phyloP scores from a whole-genome alignment of 2,888 invertebrate genomes.

The Acronicta aceris region DNA sequence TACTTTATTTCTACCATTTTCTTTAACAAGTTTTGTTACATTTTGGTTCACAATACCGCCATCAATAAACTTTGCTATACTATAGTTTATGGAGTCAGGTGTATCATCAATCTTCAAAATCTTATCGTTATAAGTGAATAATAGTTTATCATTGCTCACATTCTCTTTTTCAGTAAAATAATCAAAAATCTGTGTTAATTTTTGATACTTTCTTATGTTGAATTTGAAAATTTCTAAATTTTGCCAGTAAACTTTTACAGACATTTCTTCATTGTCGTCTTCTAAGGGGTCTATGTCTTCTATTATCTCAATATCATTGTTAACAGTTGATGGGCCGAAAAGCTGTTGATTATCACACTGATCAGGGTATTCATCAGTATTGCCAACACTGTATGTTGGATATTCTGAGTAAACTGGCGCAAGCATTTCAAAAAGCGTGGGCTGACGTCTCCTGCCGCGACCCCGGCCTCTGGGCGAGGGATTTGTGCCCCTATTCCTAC shows the following conservation, averaged over 20 bases:
- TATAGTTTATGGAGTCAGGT: conserved; percentile 79
- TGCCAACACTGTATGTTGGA: conserved; percentile 74
- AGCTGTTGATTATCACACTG: conserved; percentile 66
- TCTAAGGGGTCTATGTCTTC: conserved; percentile 61
- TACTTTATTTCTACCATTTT: conserved; percentile 14
- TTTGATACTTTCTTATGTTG: conserved; percentile 77
- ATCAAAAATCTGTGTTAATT: conserved; percentile 77
- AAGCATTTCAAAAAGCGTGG: conserved; percentile 17
- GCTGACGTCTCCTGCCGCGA: conserved; percentile 22
- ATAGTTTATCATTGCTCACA: conserved; percentile 70
- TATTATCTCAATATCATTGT: conserved; percentile 52
- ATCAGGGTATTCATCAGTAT: conserved; percentile 78
- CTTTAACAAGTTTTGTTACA: conserved; percentile 59
- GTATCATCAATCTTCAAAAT: conserved; percentile 79
- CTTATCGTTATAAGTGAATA: conserved; percentile 78
- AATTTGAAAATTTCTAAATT: conserved; percentile 78
- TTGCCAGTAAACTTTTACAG: conserved; percentile 85
- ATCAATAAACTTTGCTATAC: conserved; percentile 82
- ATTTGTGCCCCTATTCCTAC: conserved; percentile 2
- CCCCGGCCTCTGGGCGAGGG: conserved; percentile 24
- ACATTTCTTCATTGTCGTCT: conserved; percentile 79
- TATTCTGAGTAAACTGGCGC: neutral
- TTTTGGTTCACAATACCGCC: conserved; percentile 78
- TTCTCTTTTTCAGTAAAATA: conserved; percentile 74
- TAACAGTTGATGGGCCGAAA: conserved; percentile 58